Evolutionary conservation across 2,888 invertebrate species (phyloP).

Genomic region (Branchipolynoe longqiensis): DNA sequence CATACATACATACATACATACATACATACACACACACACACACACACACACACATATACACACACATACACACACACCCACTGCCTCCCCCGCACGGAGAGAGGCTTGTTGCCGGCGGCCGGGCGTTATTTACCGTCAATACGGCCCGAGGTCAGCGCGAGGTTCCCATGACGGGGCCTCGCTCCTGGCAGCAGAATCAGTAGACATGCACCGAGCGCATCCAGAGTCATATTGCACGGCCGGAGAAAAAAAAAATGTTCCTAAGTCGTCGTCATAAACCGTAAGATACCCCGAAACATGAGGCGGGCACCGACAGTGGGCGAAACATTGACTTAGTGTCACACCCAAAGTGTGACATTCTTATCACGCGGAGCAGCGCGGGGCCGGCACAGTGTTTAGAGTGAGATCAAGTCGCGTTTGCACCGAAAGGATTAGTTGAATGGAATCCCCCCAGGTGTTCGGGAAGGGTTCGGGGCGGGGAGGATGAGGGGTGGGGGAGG

Average conservation of each 20-base stretch:
- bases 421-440: slow-evolving; percentile 24
- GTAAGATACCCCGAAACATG: slow-evolving; percentile 38
- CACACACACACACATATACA: not conserved
- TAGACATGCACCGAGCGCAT: slow-evolving; percentile 19
- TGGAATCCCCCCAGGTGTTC: slow-evolving; percentile 7
- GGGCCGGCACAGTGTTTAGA: not conserved
- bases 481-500: too few species aligned
- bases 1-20: not conserved
- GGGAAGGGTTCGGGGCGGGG: too few species aligned
- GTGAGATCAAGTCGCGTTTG: not conserved
- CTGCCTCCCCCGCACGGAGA: too few species aligned
- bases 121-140: slow-evolving; percentile 40
- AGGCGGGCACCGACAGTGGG: not conserved
- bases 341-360: slow-evolving; percentile 44
- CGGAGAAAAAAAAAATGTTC: slow-evolving; percentile 39
- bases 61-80: not conserved
- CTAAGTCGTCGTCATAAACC: slow-evolving; percentile 34
- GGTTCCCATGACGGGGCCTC: slow-evolving; percentile 48
- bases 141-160: slow-evolving; percentile 17
- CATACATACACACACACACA: not conserved
- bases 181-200: not conserved
- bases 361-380: slow-evolving; percentile 29
- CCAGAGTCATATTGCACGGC: not conserved
- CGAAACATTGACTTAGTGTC: slow-evolving; percentile 51
- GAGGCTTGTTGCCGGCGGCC: not conserved